These are phyloP conservation scores for Pygoscelis adeliae DNA, from an alignment of 2,113 vertebrate species.

Conservation along the genomic window DNA sequence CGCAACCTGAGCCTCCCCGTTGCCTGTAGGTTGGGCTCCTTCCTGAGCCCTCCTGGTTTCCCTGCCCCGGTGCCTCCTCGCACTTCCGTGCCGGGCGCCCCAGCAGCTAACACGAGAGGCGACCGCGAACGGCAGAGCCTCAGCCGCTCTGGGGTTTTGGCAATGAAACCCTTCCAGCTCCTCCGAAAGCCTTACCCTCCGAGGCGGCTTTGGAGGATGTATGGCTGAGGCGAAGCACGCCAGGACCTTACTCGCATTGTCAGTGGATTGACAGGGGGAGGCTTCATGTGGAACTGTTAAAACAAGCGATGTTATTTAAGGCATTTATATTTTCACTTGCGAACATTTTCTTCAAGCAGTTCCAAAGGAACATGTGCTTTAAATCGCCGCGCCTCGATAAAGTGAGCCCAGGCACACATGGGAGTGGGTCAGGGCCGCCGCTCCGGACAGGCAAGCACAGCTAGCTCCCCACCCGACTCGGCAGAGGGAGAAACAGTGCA, in stretches of 20 bases:
- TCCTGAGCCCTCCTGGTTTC: rapidly evolving
- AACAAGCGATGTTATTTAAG: background rate
- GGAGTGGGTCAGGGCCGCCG: background rate
- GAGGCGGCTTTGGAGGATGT: background rate
- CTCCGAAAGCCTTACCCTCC: background rate
- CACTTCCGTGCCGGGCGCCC: rapidly evolving
- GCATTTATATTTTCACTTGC: background rate
- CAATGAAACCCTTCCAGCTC: background rate
- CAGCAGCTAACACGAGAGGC: rapidly evolving
- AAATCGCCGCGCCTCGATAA: background rate
- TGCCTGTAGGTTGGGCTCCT: background rate
- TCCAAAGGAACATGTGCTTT: constrained; percentile 15
- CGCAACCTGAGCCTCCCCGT: background rate
- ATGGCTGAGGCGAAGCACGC: background rate
- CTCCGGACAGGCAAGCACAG: background rate
- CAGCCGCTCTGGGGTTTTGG: background rate
- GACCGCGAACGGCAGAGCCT: rapidly evolving
- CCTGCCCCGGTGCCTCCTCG: rapidly evolving
- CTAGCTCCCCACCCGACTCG: background rate
- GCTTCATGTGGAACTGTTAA: background rate
- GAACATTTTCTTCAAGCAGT: background rate
- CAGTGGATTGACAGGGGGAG: background rate
- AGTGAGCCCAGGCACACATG: background rate
- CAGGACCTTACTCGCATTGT: background rate
- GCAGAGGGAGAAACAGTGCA: background rate